These are phyloP conservation scores for Proctacanthus coquilletti DNA, from an alignment of 1,140 invertebrate genomes.

Conservation along the genomic window DNA sequence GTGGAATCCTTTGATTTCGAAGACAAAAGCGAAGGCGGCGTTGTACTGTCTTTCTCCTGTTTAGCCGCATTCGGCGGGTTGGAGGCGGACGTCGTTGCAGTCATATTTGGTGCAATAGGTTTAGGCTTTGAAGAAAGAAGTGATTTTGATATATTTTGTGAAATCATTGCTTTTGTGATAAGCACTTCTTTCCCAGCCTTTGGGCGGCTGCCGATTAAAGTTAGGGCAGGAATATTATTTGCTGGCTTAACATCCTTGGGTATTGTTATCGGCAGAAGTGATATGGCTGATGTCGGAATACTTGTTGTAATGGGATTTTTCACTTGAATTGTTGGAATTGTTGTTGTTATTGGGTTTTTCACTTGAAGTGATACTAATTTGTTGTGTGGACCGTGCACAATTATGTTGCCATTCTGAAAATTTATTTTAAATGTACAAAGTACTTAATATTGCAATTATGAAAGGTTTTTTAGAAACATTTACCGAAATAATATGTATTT, in stretches of 20 bases:
- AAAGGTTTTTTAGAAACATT: no score
- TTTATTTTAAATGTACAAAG: no score
- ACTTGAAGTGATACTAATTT: neutral
- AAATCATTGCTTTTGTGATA: no score
- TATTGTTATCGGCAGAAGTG: neutral
- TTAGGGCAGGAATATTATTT: neutral
- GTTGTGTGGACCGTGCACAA: neutral
- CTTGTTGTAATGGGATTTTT: neutral
- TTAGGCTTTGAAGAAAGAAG: neutral
- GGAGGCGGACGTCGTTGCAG: no score
- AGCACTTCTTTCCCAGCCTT: no score
- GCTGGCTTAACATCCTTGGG: neutral
- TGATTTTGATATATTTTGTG: no score
- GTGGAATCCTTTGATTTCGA: neutral
- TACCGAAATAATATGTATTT: no score
- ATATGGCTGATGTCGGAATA: neutral
- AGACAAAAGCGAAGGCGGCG: neutral
- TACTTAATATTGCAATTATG: no score
- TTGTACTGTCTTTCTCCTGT: no score
- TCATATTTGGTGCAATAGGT: neutral
- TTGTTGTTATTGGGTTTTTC: neutral
- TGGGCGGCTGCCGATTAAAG: no score
- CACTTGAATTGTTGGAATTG: neutral
- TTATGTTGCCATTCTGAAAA: conserved; percentile 1
- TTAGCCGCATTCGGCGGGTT: no score